Base-by-base conservation (phyloP, 2,797 vertebrate species). In the Aldrovandia affinis region DNA sequence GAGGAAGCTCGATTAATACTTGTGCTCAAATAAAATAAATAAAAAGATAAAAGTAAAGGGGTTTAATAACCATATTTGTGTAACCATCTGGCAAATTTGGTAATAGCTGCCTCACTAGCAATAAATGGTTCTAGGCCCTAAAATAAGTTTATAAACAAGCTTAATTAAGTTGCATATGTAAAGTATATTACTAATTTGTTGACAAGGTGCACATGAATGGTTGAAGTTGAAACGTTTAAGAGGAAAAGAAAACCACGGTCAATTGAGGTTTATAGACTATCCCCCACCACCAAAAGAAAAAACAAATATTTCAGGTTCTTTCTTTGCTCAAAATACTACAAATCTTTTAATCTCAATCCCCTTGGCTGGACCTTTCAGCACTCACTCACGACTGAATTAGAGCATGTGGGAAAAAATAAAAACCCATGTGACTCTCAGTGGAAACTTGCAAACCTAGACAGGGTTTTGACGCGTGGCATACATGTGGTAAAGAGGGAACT, bases 401-500 rank as follows among this genome's bases (percentile, higher is more conserved):
- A 39, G 18, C 68, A 39, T 42, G 33, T 42, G 68, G 68, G 22
- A 42, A 73, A 57, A 73, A 73, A 39, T 20, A 6, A 42, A 42
- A 20, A 73, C 68, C 33, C 36, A 73, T 42, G 63, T 65, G 33
- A 73, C 68, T 42, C 3, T 73, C 68, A 42, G 68, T 73, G 68
- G 68, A 73, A 73, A 42, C 36, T 39, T 73, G 30, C 28, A 33
- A 42, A 42, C 15, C 33, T 18, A 73, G 68, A 12, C 68, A 25
- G 18, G 68, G 68, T 73, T 73, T 73, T 42, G 68, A 39, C 68
- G 39, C 36, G 68, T 73, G 68, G 36, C 68, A 42, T 22, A 73
- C 68, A 73, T 73, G 36, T 73, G 68, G 14, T 73, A 8, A 8
- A 20, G 68, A 73, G 20, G 14, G 33, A 73, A 7, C 33, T 6